A percentile compares a stretch with the other conserved stretches of the same genome.
Conservation (phyloP, 1,140 invertebrate species). For the Branchinecta lynchi region DNA sequence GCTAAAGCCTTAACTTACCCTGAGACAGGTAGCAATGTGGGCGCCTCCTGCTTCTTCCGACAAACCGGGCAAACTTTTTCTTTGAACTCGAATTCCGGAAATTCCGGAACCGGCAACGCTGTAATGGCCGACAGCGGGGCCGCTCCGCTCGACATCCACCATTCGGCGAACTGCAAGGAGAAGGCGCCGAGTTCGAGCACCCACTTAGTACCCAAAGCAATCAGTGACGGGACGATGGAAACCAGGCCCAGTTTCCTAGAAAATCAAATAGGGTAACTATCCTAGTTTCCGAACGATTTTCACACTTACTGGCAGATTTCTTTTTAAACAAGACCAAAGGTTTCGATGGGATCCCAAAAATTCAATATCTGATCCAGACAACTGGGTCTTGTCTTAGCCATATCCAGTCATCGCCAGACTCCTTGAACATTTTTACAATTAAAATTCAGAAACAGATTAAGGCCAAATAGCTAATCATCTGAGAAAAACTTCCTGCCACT, state of each 20-base stretch:
- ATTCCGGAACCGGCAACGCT: background rate
- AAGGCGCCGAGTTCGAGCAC: background rate
- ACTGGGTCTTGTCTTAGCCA: too few relatives aligned
- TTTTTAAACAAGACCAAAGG: too few relatives aligned
- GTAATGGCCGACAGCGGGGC: background rate
- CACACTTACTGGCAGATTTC: too few relatives aligned
- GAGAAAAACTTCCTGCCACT: too few relatives aligned
- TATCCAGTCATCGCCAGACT: too few relatives aligned
- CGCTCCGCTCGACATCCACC: background rate
- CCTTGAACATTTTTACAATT: too few relatives aligned
- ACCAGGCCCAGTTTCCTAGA: background rate
- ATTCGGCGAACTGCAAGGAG: background rate
- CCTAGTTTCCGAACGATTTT: too few relatives aligned
- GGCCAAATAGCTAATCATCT: too few relatives aligned
- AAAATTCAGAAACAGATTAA: too few relatives aligned
- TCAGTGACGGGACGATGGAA: background rate
- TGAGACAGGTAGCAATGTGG: background rate
- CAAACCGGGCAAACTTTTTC: background rate
- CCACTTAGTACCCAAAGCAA: background rate
- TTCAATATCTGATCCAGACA: too few relatives aligned
- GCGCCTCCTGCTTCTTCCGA: background rate
- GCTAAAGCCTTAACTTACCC: background rate
- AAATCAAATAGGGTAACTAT: background rate
- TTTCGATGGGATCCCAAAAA: too few relatives aligned
- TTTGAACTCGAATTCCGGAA: background rate